Evolutionary conservation across 2,888 invertebrate genomes (phyloP), one percentile per base, ranked within the genome.

Genomic region (Iphiclides podalirius): DNA sequence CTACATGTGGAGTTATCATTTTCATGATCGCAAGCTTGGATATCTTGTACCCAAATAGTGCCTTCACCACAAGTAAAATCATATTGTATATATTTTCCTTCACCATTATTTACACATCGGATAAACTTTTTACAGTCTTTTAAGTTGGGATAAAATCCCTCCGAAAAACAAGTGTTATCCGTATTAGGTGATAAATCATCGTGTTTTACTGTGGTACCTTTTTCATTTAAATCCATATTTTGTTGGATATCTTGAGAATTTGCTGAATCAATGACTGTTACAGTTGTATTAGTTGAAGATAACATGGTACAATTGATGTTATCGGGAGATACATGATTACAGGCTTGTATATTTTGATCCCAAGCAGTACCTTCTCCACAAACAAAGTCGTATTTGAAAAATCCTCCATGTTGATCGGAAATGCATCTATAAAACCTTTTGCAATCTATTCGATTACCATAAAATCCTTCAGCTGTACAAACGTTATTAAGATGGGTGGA

Each of bases 401-500:
- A 93, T 1, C 87, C 86, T 52, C 90, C 91, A 17, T 88, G 79
- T 0, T 91, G 92, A 65, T 91, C 89, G 50, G 87, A 82, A 12
- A 95, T 94, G 75, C 95, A 95, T 59, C 95, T 90, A 69, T 94
- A 94, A 80, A 95, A 95, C 69, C 93, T 94, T 51, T 89, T 91
- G 66, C 95, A 95, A 65, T 95, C 90, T 38, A 80, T 79, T 23
- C 88, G 82, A 74, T 95, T 92, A 13, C 92, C 91, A 36, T 48
- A 52, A 44, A 59, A 63, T 43, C 63, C 63, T 47, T 59, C 55
- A n/a, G 55, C 54, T 13, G 6, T 31, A 55, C 61, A 61, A 45
- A 23, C 36, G 40, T 51, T 11, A 17, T 26, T 42, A 9, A 36
- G 17, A 31, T 41, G 17, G 11, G 33, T 9, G 17, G 13, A 41